Evolutionary conservation across 1,140 invertebrate genomes (phyloP).

Genomic region (Leptinotarsa defecta): DNA sequence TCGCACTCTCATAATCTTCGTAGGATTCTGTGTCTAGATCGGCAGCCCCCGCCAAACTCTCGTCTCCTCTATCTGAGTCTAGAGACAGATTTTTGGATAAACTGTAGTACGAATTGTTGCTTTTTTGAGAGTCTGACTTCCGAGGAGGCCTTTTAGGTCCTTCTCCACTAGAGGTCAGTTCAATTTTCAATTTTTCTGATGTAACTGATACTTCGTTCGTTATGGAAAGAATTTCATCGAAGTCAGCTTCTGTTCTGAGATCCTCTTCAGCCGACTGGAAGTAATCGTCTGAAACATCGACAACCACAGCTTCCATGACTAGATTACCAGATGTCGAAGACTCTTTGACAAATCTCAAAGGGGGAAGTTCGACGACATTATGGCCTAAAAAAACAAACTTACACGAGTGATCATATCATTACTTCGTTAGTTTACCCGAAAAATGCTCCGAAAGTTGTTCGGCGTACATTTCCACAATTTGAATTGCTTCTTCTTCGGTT

Average conservation of each 20-base stretch:
- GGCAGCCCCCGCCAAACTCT: slow-evolving; percentile 55
- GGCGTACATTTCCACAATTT: slow-evolving; percentile 92
- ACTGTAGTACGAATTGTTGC: slow-evolving; percentile 57
- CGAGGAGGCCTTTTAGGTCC: slow-evolving; percentile 57
- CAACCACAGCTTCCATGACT: slow-evolving; percentile 87
- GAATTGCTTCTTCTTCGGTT: slow-evolving; percentile 86
- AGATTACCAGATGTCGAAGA: slow-evolving; percentile 84
- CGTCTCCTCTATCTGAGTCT: slow-evolving; percentile 54
- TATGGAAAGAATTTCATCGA: slow-evolving; percentile 81
- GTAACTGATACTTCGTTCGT: slow-evolving; percentile 66
- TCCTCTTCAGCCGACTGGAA: slow-evolving; percentile 77
- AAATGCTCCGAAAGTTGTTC: slow-evolving; percentile 89
- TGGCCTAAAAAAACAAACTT: slow-evolving; percentile 63
- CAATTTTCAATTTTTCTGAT: slow-evolving; percentile 54
- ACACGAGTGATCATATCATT: neutral
- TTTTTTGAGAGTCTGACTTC: slow-evolving; percentile 62
- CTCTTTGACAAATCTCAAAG: slow-evolving; percentile 85
- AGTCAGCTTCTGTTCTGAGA: slow-evolving; percentile 79
- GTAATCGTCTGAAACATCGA: slow-evolving; percentile 86
- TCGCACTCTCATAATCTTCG: slow-evolving; percentile 65
- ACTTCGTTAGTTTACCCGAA: slow-evolving; percentile 61
- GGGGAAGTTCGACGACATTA: slow-evolving; percentile 85
- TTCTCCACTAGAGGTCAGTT: slow-evolving; percentile 49
- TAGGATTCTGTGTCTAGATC: slow-evolving; percentile 56
- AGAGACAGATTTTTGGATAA: slow-evolving; percentile 53